A percentile compares a stretch with the other conserved stretches of the same genome.
These are phyloP conservation scores for Dreissena rostriformis DNA, from an alignment of 1,140 invertebrate genomes.

Conservation along the genomic window DNA sequence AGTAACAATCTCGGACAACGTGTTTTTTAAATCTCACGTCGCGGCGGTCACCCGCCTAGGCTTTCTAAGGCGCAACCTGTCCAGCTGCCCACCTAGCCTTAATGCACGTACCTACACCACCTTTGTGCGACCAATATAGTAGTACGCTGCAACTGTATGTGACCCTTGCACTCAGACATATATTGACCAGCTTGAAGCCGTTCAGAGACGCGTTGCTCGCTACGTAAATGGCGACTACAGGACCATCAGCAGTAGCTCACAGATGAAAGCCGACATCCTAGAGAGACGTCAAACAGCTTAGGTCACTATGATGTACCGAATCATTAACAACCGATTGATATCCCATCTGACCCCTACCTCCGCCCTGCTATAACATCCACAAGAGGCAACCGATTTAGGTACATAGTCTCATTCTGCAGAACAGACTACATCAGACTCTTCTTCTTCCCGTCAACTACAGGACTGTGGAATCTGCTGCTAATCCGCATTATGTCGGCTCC, in stretches of 20 bases:
- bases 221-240: constrained; percentile 15
- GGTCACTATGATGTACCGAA: constrained; percentile 3
- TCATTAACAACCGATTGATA: constrained; percentile 1
- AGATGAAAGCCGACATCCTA: constrained; percentile 22
- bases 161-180: background rate
- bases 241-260: background rate
- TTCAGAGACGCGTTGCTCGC: no score
- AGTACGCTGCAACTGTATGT: constrained; percentile 2
- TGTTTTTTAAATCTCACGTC: background rate
- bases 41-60: background rate
- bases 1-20: constrained; percentile 2
- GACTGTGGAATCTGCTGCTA: constrained; percentile 23
- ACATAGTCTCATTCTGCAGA: constrained; percentile 21
- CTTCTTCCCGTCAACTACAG: constrained; percentile 14
- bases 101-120: background rate
- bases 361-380: background rate
- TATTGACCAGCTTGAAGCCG: background rate
- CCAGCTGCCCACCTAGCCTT: no score
- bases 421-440: constrained; percentile 18
- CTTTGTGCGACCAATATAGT: background rate
- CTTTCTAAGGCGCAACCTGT: no score
- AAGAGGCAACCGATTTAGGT: background rate
- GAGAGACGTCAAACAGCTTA: background rate
- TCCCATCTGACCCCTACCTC: background rate
- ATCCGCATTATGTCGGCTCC: background rate